A percentile compares a stretch with the other conserved stretches of the same genome.
Evolutionary conservation across 2,113 vertebrate species (phyloP).

Genomic region (Gobio gobio): DNA sequence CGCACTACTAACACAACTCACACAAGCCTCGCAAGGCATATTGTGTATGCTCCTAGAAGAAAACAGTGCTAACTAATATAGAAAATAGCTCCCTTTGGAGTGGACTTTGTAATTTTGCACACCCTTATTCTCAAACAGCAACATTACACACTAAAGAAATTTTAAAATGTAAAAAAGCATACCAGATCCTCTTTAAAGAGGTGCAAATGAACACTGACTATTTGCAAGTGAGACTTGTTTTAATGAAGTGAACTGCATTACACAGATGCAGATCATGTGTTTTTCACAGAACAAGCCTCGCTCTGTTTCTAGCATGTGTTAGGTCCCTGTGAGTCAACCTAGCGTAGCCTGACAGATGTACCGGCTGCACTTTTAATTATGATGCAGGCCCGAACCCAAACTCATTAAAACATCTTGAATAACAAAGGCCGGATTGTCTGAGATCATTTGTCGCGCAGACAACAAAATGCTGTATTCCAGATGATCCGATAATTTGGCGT

Average conservation of each 20-base stretch:
- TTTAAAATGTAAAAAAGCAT: too few species aligned
- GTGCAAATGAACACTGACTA: background rate
- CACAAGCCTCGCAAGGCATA: too few species aligned
- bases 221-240: background rate
- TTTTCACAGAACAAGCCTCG: slow-evolving; percentile 14
- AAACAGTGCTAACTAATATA: too few species aligned
- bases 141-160: too few species aligned
- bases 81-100: too few species aligned
- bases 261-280: slow-evolving; percentile 11
- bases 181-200: background rate
- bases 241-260: background rate
- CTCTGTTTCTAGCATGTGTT: slow-evolving; percentile 25
- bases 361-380: slow-evolving; percentile 37
- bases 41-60: too few species aligned
- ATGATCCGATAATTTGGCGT: slow-evolving; percentile 47
- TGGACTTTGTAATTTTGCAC: too few species aligned
- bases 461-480: slow-evolving; percentile 46
- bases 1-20: too few species aligned
- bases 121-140: too few species aligned
- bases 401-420: slow-evolving; percentile 52
- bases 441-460: slow-evolving; percentile 45
- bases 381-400: slow-evolving; percentile 37
- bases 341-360: slow-evolving; percentile 32
- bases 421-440: slow-evolving; percentile 36
- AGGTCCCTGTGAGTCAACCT: slow-evolving; percentile 2